phyloP scores from a whole-genome alignment of 2,888 invertebrate genomes.

The Danaus chrysippus region DNA sequence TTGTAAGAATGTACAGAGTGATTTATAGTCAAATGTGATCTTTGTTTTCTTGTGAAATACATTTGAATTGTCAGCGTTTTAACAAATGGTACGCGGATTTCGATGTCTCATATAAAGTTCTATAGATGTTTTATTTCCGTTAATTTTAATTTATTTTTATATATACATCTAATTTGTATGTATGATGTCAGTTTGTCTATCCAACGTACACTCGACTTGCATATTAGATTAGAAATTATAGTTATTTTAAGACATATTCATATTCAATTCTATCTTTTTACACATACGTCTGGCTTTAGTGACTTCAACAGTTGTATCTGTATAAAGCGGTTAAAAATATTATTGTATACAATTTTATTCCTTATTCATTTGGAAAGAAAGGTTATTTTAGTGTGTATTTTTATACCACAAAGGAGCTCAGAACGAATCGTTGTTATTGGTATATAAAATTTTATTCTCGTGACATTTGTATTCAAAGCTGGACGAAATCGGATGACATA shows the following conservation, averaged over 20 bases:
- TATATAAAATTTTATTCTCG: constrained; percentile 24
- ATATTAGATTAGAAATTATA: constrained; percentile 43
- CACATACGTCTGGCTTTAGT: constrained; percentile 12
- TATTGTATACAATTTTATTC: not conserved
- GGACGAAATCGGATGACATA: constrained; percentile 29
- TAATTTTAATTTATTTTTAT: constrained; percentile 45
- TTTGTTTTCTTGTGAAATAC: constrained; percentile 18
- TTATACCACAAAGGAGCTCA: constrained; percentile 3
- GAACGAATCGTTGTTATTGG: constrained; percentile 13
- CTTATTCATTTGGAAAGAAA: not conserved
- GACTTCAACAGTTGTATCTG: not conserved
- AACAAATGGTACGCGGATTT: not conserved
- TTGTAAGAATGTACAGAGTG: constrained; percentile 18
- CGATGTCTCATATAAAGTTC: not conserved
- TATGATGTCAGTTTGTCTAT: constrained; percentile 42
- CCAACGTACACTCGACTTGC: constrained; percentile 39
- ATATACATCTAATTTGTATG: constrained; percentile 32
- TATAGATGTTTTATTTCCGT: constrained; percentile 43
- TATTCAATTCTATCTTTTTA: constrained; percentile 22
- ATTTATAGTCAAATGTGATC: constrained; percentile 19
- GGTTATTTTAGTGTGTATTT: not conserved
- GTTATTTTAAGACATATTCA: constrained; percentile 35
- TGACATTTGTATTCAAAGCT: constrained; percentile 30
- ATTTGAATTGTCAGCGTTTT: not conserved
- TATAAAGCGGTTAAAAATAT: not conserved